phyloP scores from a whole-genome alignment of 2,797 vertebrate species.

The Lerista edwardsae region DNA sequence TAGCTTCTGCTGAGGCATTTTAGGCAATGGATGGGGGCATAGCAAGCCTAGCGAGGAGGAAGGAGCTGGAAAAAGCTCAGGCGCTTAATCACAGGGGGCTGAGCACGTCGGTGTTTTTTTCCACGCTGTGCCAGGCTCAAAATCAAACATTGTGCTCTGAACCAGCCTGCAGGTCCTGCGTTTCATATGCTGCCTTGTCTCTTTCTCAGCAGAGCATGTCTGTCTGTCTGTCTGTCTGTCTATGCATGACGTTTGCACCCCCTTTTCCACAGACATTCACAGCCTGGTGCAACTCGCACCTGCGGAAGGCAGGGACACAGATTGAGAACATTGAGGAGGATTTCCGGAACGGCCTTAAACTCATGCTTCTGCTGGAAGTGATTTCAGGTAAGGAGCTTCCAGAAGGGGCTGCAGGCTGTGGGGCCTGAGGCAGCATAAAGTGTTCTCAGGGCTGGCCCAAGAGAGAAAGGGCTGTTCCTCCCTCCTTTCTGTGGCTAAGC shows the following conservation, averaged over 20 bases:
- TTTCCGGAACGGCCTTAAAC: conserved; percentile 91
- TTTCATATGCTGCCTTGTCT: background rate
- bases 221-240: no score
- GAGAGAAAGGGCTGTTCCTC: no score
- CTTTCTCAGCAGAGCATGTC: background rate
- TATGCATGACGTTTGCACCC: background rate
- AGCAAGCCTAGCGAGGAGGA: background rate
- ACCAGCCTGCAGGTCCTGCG: background rate
- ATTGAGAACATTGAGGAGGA: conserved; percentile 93
- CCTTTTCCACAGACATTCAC: conserved; percentile 83
- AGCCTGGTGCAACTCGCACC: conserved; percentile 93
- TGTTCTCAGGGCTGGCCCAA: no score
- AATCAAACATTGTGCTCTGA: background rate
- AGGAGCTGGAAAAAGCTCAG: background rate
- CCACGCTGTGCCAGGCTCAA: background rate
- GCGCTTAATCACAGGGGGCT: no score
- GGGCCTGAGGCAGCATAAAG: no score
- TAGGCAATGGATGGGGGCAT: background rate
- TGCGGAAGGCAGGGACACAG: conserved; percentile 91
- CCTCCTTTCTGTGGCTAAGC: no score
- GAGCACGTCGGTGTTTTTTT: background rate
- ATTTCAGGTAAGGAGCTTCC: conserved; percentile 81
- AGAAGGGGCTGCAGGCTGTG: background rate
- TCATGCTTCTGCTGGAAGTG: conserved; percentile 93
- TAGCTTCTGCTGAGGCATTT: background rate